Percentiles rank a stretch among this genome's conserved stretches.
Evolutionary conservation across 1,140 invertebrate species (phyloP).

Genomic region (Pogonus chalceus): DNA sequence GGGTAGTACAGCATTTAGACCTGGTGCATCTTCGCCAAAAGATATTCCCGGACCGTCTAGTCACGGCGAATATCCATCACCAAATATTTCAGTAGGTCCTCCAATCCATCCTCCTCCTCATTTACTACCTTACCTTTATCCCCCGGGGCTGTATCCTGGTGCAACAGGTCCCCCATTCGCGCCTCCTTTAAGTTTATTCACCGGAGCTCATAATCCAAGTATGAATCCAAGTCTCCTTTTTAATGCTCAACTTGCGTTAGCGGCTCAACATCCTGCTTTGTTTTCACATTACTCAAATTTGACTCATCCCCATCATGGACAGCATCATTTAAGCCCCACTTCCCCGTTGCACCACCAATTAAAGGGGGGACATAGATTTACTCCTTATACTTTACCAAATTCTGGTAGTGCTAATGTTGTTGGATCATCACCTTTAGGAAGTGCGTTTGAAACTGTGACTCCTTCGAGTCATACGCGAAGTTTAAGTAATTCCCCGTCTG

Average conservation of each 20-base stretch:
- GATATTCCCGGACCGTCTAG: constrained; percentile 42
- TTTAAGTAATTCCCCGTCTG: constrained; percentile 52
- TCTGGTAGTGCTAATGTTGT: constrained; percentile 28
- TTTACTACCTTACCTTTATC: constrained; percentile 79
- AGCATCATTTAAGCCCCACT: constrained; percentile 36
- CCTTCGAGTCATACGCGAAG: constrained; percentile 54
- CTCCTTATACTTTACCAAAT: constrained; percentile 68
- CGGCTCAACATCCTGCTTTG: constrained; percentile 68
- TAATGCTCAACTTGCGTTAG: constrained; percentile 69
- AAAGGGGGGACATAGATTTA: constrained; percentile 58
- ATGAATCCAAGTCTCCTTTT: constrained; percentile 68
- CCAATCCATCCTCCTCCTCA: constrained; percentile 74
- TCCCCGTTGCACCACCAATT: constrained; percentile 42
- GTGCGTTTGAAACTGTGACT: constrained; percentile 76
- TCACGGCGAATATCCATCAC: constrained; percentile 57
- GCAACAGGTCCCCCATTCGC: constrained; percentile 51
- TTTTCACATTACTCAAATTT: constrained; percentile 57
- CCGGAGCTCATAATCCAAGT: constrained; percentile 40
- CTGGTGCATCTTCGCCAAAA: constrained; percentile 42
- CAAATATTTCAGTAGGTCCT: constrained; percentile 78
- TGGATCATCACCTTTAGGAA: constrained; percentile 50
- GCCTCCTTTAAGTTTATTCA: constrained; percentile 52
- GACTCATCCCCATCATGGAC: constrained; percentile 39
- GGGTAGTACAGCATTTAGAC: constrained; percentile 46
- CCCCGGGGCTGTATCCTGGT: constrained; percentile 70